Evolutionary conservation across 1,140 invertebrate genomes (phyloP), one percentile per base, ranked within the genome.

Genomic region (Bradysia coprophila): DNA sequence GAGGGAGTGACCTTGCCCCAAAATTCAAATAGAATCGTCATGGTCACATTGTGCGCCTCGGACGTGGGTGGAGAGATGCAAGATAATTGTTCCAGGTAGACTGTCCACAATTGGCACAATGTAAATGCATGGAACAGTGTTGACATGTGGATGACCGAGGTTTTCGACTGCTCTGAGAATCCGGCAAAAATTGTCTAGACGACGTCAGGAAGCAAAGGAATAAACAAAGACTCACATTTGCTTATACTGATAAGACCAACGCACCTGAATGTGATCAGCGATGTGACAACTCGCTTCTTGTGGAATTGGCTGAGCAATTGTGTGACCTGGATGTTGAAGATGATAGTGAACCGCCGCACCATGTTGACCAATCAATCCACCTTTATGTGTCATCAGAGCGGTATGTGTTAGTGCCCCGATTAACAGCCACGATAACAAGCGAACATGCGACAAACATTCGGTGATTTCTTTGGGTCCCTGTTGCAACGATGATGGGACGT

Each of bases 1-100:
- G 82, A 86, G 0, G 92, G 94, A 16, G 94, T 97, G 1, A 98
- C 83, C 66, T 96, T 91, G 4, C 83, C 83, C 95, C 95, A 99
- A 69, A 98, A 98, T 63, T 98, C 94, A 49, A 95, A 76, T n/a
- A 97, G 69, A 48, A 91, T 84, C 43, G 78, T 79, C 61, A 81
- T 71, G 1, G 81, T 79, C 9, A 77, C 64, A 51, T 75, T 68
- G 54, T 81, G 75, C 40, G 72, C 66, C 53, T 91, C 81, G 38
- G 66, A 70, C 51, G 71, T 75, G 45, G 72, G 73, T 51, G 64
- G 56, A 53, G 71, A 74, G 48, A 62, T 72, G 46, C 67, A 76
- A 41, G 88, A 78, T 45, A 82, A 68, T 63, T 90, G 83, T 62
- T 98, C 95, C 58, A 97, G 77, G 59, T 98, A 99, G 49, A 98